These are phyloP conservation scores for Proctacanthus coquilletti DNA, from an alignment of 1,140 invertebrate species.

Conservation along the genomic window DNA sequence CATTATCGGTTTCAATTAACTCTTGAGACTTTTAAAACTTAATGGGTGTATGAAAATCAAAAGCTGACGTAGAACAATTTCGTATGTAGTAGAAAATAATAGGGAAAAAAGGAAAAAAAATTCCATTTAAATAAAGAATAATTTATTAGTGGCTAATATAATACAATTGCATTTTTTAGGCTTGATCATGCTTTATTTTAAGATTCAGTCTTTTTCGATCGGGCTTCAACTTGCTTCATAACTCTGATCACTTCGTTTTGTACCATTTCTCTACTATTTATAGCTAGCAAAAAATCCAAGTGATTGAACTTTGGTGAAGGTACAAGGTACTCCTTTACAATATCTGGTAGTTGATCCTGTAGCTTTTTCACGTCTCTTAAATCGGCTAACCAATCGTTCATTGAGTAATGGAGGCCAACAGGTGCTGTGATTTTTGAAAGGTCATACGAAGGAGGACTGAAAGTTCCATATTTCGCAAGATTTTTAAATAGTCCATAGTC, in stretches of 20 bases:
- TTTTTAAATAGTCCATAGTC: slow-evolving; percentile 28
- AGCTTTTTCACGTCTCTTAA: slow-evolving; percentile 27
- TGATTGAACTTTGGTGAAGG: slow-evolving; percentile 30
- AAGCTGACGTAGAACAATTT: too few relatives aligned
- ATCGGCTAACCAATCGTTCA: slow-evolving; percentile 37
- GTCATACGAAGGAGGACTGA: slow-evolving; percentile 39
- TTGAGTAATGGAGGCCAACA: slow-evolving; percentile 39
- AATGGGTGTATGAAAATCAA: too few relatives aligned
- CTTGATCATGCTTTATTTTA: too few relatives aligned
- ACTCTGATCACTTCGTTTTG: slow-evolving; percentile 21
- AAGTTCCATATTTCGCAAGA: slow-evolving; percentile 20
- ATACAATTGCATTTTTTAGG: too few relatives aligned
- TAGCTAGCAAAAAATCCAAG: slow-evolving; percentile 32
- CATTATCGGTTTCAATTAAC: too few relatives aligned
- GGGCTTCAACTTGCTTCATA: slow-evolving; percentile 1
- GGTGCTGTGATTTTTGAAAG: slow-evolving; percentile 37
- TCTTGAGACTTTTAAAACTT: too few relatives aligned
- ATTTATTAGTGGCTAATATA: too few relatives aligned
- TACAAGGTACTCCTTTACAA: slow-evolving; percentile 21
- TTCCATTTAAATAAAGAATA: too few relatives aligned
- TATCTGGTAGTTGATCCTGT: slow-evolving; percentile 22
- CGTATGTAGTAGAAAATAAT: too few relatives aligned
- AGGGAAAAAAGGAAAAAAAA: too few relatives aligned
- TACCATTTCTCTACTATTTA: slow-evolving; percentile 23
- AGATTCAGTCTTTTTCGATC: too few relatives aligned